Evolutionary conservation across 2,113 vertebrate genomes (phyloP), one percentile per base, ranked within the genome.

Genomic region (Nansenia antarctica): DNA sequence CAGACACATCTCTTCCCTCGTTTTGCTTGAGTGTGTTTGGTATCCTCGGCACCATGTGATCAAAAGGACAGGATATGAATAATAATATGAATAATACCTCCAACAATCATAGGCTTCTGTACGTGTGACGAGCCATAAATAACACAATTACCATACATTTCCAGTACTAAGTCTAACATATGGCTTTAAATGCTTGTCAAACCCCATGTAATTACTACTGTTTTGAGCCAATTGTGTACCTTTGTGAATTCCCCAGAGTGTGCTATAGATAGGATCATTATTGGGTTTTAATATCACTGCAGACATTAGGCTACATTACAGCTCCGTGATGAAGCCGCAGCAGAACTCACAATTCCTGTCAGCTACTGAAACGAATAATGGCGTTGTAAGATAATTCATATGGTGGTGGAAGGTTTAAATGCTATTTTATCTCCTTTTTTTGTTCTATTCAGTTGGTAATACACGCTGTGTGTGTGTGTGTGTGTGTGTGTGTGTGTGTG

Each of bases 121-220:
- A 53, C 35, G 11, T 70, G 63, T 54, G 35, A 69, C 59, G 27
- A 24, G 66, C 76, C 74, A 58, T 39, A 65, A 81, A 81, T 68
- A 81, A 45, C 49, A 42, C 37, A 69, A 82, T 87, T 82, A 85
- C 55, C 80, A 80, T 84, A 77, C 42, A 75, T 86, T 86, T 81
- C 65, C 77, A 85, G 82, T 71, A 87, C 49, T 65, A 15, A 70
- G 65, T 66, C 65, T 32, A 70, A 22, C 74, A 67, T 78, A 79
- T 74, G 77, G 71, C 73, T 75, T 75, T 62, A 79, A 80, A 75
- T 66, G 66, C 70, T 70, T 80, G 82, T 84, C 82, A 85, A 77
- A 82, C 77, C 60, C 67, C 52, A 65, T 86, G 31, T 45, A 82
- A 85, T 87, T 76, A 80, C 29, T 32, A n/a, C 42, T 64, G 68